phyloP scores from a whole-genome alignment of 2,797 vertebrate genomes.

The Prionace glauca region DNA sequence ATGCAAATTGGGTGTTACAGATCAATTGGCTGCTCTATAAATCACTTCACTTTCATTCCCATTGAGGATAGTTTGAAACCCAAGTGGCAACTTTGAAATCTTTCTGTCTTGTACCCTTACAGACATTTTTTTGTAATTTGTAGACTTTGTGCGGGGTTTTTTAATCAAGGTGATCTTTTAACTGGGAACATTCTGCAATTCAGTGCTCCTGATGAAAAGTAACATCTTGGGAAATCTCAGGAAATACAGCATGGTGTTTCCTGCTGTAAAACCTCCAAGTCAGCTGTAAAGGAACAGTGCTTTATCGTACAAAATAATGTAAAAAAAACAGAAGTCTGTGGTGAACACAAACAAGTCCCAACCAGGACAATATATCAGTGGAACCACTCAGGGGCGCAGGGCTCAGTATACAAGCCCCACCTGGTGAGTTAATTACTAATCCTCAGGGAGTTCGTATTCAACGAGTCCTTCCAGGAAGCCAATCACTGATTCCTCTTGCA shows the following conservation, averaged over 20 bases:
- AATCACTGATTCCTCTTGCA: too few relatives aligned
- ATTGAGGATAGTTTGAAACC: neutral
- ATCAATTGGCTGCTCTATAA: neutral
- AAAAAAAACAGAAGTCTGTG: too few relatives aligned
- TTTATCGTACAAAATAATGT: too few relatives aligned
- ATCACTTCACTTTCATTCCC: neutral
- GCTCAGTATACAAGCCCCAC: too few relatives aligned
- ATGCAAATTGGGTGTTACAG: neutral
- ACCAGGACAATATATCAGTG: too few relatives aligned
- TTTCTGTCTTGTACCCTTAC: neutral
- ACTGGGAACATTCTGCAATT: neutral
- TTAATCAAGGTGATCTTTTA: neutral
- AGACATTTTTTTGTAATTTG: neutral
- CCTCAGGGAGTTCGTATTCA: too few relatives aligned
- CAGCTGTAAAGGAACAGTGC: too few relatives aligned
- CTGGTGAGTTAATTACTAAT: too few relatives aligned
- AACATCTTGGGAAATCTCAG: neutral
- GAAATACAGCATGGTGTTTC: neutral
- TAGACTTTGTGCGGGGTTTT: neutral
- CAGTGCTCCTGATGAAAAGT: neutral
- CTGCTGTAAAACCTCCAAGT: too few relatives aligned
- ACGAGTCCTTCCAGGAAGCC: too few relatives aligned
- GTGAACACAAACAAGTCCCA: too few relatives aligned
- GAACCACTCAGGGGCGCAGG: too few relatives aligned
- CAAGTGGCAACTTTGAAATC: neutral